Base-by-base conservation (phyloP, 2,797 vertebrate species). In the Silurus lanzhouensis region DNA sequence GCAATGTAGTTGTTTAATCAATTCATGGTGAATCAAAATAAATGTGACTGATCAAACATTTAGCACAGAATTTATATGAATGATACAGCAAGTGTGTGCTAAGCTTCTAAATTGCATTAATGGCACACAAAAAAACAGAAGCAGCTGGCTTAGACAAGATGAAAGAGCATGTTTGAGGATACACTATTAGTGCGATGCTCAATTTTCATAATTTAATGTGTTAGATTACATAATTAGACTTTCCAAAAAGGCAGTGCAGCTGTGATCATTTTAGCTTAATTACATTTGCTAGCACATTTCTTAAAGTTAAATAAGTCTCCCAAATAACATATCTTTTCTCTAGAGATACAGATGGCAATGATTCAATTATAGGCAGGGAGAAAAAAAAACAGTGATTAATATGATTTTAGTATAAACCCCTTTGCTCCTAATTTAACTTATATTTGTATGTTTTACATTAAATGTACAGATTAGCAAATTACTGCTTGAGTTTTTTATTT, bases 231-330 rank as follows among this genome's bases (percentile, higher is more conserved):
- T 94, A 94, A 95, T 95, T 95, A 94, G 90, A 92, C 90, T 91
- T 91, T 94, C 91, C 90, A 89, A 90, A 88, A 89, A 93, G 91
- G 93, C 94, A 91, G 90, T 94, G 92, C 94, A 94, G 94, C 94
- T 94, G 94, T 93, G 95, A 94, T 94, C 92, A 93, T 93, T 93
- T 91, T 89, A 88, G 80, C 90, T 93, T 95, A 95, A 95, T 95
- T 95, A 94, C 92, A 95, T 95, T 92, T 93, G 93, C 91, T 90
- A 90, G 92, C 92, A 94, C 91, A 60, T 94, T 92, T 93, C 87
- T 89, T 87, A 90, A 88, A 94, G 94, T 94, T 94, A 94, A 94
- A 94, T 93, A 93, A 94, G 93, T 93, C 89, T 90, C 91, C 90
- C 87, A 94, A 95, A 95, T 94, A 94, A 92, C 90, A 27, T 76